Base-by-base conservation (phyloP, 2,888 invertebrate genomes). In the Ormia ochracea region DNA sequence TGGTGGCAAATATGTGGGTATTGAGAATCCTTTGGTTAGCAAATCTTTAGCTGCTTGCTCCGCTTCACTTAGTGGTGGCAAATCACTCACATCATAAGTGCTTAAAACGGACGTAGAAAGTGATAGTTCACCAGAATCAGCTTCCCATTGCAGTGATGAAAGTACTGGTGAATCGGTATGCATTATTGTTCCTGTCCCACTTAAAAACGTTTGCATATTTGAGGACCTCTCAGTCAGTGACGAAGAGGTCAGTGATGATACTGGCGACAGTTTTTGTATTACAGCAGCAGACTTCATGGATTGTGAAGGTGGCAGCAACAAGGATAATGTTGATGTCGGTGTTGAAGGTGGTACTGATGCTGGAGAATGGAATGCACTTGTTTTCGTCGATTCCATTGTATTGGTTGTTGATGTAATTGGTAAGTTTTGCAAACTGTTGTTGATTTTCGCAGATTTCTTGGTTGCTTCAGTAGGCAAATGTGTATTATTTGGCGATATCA, bases 21-120 rank as follows among this genome's bases (percentile, higher is more conserved):
- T 87, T 66, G 88, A 87, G 83, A 87, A 87, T 14, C 88, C 87
- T 83, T 87, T 88, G 76, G 86, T 87, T 83, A 87, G 83, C 81
- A 85, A 85, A 82, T 88, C 87, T 59, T 87, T 82, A 31, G 80
- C 72, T 45, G 79, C 74, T 26, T 80, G 80, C 45, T 80, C 80
- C 21, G 80, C 80, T 31, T 80, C 80, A 21, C 21, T 80, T 12
- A 80, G 76, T 33, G 80, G 80, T 61, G 80, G 80, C 52, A 80
- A 80, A 76, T 80, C 76, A 76, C 80, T 80, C 19, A 43, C 36
- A 68, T 68, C 61, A 59, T 74, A 78, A 48, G 68, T 66, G 19
- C 50, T 77, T 38, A 78, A 63, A 48, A 74, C 28, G 21, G 78
- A 74, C 23, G 81, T 78, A 4, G 81, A 79, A 19, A 36, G 48